Evolutionary conservation across 2,797 vertebrate species (phyloP).

Genomic region (Ciconia nigra): DNA sequence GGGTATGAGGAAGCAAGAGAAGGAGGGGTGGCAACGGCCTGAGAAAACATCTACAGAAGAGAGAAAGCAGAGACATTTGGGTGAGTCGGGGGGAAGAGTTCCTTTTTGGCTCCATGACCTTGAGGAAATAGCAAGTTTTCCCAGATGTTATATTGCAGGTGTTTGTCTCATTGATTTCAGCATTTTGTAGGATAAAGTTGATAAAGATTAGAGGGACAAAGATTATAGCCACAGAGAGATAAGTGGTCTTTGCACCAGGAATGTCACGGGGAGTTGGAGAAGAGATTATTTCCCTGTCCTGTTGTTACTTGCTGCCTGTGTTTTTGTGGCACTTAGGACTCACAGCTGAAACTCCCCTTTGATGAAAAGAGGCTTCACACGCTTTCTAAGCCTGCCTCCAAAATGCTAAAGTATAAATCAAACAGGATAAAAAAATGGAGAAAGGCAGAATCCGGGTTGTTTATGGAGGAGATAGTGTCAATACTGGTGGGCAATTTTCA

Average conservation of each 20-base stretch:
- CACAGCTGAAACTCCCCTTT: neutral
- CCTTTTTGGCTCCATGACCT: neutral
- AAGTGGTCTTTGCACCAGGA: neutral
- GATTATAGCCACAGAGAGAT: neutral
- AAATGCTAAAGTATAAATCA: neutral
- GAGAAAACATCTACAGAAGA: neutral
- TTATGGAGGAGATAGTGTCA: neutral
- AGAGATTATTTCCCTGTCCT: neutral
- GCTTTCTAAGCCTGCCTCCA: neutral
- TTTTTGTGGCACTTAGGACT: neutral
- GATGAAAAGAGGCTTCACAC: neutral
- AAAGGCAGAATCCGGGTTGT: neutral
- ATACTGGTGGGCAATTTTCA: neutral
- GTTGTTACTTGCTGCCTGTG: neutral
- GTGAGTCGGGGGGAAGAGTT: neutral
- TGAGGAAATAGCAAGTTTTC: neutral
- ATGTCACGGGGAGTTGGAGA: neutral
- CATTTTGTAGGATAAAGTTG: neutral
- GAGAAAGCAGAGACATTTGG: neutral
- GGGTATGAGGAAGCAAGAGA: slow-evolving; percentile 19
- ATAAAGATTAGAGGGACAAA: neutral
- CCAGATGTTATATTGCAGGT: neutral
- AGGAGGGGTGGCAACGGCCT: neutral
- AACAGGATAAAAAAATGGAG: neutral
- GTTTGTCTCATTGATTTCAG: neutral